Conservation (phyloP, 2,113 vertebrate genomes). For the Polypterus bichir region DNA sequence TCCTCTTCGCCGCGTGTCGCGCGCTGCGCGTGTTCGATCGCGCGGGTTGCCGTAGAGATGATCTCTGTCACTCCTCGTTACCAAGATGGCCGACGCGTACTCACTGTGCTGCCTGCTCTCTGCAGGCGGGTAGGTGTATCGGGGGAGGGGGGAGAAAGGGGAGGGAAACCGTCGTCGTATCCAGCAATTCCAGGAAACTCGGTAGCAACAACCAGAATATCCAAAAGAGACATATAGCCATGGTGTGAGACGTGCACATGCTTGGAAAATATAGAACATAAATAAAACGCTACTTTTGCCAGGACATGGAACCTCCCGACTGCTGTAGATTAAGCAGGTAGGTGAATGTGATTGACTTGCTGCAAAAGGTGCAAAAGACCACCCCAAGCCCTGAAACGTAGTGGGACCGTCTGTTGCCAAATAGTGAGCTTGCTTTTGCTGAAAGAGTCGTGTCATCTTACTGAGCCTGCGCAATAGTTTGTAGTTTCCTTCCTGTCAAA, state of each 20-base stretch:
- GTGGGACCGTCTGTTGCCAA: slow-evolving; percentile 43
- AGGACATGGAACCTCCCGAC: slow-evolving; percentile 55
- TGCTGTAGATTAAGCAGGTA: slow-evolving; percentile 55
- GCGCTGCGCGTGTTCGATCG: neutral
- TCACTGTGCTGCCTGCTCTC: slow-evolving; percentile 40
- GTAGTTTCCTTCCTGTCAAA: slow-evolving; percentile 48
- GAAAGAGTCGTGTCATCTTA: slow-evolving; percentile 3
- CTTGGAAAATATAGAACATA: slow-evolving; percentile 15
- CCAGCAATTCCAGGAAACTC: slow-evolving; percentile 30
- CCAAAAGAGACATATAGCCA: slow-evolving; percentile 20
- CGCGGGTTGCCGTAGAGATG: slow-evolving; percentile 47
- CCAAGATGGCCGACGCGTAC: slow-evolving; percentile 57
- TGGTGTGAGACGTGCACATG: slow-evolving; percentile 45
- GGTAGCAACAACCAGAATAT: too few relatives aligned
- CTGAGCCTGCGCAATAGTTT: slow-evolving; percentile 29
- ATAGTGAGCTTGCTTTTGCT: slow-evolving; percentile 38
- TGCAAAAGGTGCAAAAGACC: slow-evolving; percentile 13
- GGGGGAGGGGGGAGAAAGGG: slow-evolving; percentile 23
- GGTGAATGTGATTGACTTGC: slow-evolving; percentile 25
- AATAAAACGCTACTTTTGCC: slow-evolving; percentile 23
- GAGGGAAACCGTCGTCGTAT: neutral
- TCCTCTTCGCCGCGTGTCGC: too few relatives aligned
- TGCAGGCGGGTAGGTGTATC: slow-evolving; percentile 49
- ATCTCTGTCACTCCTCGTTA: slow-evolving; percentile 44
- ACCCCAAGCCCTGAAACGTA: too few relatives aligned